Evolutionary conservation across 2,888 invertebrate species (phyloP).

Genomic region (Euzophera pinguis): DNA sequence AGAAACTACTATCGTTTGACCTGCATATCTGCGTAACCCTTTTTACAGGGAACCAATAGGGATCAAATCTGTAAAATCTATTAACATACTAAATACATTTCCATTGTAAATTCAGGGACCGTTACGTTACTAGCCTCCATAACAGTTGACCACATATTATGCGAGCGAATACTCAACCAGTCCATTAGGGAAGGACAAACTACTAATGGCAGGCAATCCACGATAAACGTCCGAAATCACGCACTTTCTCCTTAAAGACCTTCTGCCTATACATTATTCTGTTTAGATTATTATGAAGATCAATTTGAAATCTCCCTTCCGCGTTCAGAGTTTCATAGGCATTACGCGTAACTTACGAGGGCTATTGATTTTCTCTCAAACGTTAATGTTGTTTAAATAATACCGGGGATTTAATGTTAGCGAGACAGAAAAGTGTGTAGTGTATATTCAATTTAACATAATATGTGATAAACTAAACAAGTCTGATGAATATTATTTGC

Average conservation of each 20-base stretch:
- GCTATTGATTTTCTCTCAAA: neutral
- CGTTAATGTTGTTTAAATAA: neutral
- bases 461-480: too few species aligned
- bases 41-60: too few species aligned
- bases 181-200: conserved; percentile 36
- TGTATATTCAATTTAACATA: too few species aligned
- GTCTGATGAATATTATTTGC: too few species aligned
- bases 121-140: neutral
- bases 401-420: too few species aligned
- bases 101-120: conserved; percentile 7
- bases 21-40: too few species aligned
- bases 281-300: conserved; percentile 13
- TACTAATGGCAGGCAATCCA: conserved; percentile 31
- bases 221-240: conserved; percentile 38
- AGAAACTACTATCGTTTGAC: too few species aligned
- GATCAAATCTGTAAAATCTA: too few species aligned
- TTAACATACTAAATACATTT: neutral
- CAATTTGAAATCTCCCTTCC: neutral
- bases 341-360: too few species aligned
- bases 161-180: conserved; percentile 18
- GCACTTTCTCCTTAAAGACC: conserved; percentile 17
- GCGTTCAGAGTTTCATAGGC: neutral
- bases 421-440: too few species aligned
- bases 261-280: conserved; percentile 25
- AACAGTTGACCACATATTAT: conserved; percentile 9